Conservation (phyloP, 1,140 invertebrate genomes). For the Drosophila dunni region DNA sequence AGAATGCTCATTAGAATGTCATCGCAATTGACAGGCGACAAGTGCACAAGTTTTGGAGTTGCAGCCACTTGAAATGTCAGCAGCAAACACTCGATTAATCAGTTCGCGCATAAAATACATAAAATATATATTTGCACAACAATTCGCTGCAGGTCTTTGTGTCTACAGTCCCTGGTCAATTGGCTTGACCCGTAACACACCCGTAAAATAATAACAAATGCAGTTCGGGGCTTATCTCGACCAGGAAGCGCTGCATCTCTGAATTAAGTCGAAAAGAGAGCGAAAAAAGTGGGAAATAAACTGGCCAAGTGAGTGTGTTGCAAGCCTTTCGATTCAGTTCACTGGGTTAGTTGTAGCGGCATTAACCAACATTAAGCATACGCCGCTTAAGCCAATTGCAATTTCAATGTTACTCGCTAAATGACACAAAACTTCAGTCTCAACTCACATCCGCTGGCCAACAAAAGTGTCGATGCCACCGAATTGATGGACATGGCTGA, state of each 20-base stretch:
- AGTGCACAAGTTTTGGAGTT: slow-evolving; percentile 43
- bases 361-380: slow-evolving; percentile 9
- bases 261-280: too few species aligned
- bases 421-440: slow-evolving; percentile 26
- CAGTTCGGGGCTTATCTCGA: slow-evolving; percentile 54
- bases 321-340: slow-evolving; percentile 58
- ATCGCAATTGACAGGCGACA: slow-evolving; percentile 64
- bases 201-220: slow-evolving; percentile 44
- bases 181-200: slow-evolving; percentile 55
- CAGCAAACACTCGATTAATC: slow-evolving; percentile 20
- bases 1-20: slow-evolving; percentile 73
- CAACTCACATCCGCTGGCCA: slow-evolving; percentile 59
- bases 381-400: slow-evolving; percentile 2
- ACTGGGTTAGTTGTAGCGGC: slow-evolving; percentile 66
- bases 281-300: slow-evolving; percentile 12
- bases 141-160: slow-evolving; percentile 31
- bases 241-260: slow-evolving; percentile 69
- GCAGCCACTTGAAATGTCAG: slow-evolving; percentile 39
- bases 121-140: slow-evolving; percentile 65
- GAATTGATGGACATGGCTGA: slow-evolving; percentile 68
- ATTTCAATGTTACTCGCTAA: slow-evolving; percentile 63
- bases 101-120: slow-evolving; percentile 30
- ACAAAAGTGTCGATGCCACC: slow-evolving; percentile 54
- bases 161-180: slow-evolving; percentile 7
- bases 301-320: slow-evolving; percentile 45